Evolutionary conservation across 2,888 invertebrate genomes (phyloP), one percentile per base, ranked within the genome.

Genomic region (Leptura quadrifasciata): DNA sequence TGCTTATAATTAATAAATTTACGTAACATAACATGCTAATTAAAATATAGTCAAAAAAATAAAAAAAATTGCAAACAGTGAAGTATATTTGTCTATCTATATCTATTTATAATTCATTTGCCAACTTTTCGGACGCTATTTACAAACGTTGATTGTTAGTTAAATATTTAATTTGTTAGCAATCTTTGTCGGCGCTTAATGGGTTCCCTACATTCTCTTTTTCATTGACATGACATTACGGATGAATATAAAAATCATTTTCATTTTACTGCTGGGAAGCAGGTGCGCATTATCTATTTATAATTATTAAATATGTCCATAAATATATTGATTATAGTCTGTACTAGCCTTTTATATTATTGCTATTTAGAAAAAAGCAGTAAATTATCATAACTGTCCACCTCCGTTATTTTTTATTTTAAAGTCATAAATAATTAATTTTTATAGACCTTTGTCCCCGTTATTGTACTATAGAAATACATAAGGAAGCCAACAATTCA

Each of bases 141-240:
- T 60, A 27, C 24, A 60, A 17, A 60, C 1, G 24, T 60, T 60
- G 12, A 60, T n/a, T 12, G 60, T 27, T 60, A n/a, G n/a, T 60
- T 27, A 60, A 60, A 60, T 24, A 27, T 60, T 60, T 60, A 27
- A 60, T 60, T 60, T 31, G 60, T 60, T 27, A 60, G 27, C n/a
- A 60, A 60, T 39, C 63, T 63, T 63, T 63, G 35, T 63, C 63
- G 63, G 63, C 12, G 20, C 35, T 18, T 39, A 63, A 63, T n/a
- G 10, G 35, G 15, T n/a, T 1, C 31, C 9, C 35, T 63, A 47
- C 47, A 18, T 18, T 27, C 39, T 63, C 35, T 15, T 39, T 39
- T 5, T 6, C 39, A 63, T 31, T 17, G 31, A 39, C 31, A 18
- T 18, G 63, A 18, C 1, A 47, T 47, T 47, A 47, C 12, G 3